Conservation (phyloP, 2,797 vertebrate genomes). For the Cyprinodon diabolis region DNA sequence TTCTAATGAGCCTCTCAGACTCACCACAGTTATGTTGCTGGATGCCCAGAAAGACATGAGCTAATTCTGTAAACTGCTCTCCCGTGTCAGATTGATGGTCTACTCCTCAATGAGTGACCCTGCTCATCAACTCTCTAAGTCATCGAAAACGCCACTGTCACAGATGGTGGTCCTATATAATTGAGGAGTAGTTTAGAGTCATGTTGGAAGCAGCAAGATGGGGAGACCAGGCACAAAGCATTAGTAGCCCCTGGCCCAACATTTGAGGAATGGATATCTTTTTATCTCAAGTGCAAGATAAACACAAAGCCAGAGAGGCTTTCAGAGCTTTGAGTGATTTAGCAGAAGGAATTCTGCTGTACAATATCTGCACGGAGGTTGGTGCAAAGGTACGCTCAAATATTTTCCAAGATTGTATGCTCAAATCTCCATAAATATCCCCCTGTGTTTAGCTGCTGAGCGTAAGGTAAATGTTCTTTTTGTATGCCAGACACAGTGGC, state of each 20-base stretch:
- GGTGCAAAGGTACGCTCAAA: conserved; percentile 70
- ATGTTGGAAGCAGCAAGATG: conserved; percentile 60
- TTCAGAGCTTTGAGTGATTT: conserved; percentile 69
- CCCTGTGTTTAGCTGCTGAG: conserved; percentile 52
- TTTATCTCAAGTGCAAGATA: conserved; percentile 64
- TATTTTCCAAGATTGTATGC: conserved; percentile 78
- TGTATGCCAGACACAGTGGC: conserved; percentile 52
- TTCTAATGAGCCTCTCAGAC: conserved; percentile 67
- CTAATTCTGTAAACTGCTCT: conserved; percentile 62
- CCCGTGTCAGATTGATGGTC: conserved; percentile 47
- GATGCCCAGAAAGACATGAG: conserved; percentile 68
- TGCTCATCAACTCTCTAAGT: conserved; percentile 56
- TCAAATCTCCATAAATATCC: conserved; percentile 75
- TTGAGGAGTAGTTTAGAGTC: conserved; percentile 28
- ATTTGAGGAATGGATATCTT: conserved; percentile 66
- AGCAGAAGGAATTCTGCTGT: conserved; percentile 78
- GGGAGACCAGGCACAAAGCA: conserved; percentile 56
- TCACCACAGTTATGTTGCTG: conserved; percentile 69
- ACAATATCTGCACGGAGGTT: conserved; percentile 72
- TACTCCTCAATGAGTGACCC: conserved; percentile 26
- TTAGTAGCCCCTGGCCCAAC: conserved; percentile 51
- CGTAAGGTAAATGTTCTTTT: conserved; percentile 58
- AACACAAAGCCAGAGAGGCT: conserved; percentile 61
- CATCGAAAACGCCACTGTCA: conserved; percentile 57
- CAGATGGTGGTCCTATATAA: conserved; percentile 45